Percentiles rank a stretch among this genome's conserved stretches.
These are phyloP conservation scores for Numenius arquata DNA, from an alignment of 2,113 vertebrate species.

Conservation along the genomic window DNA sequence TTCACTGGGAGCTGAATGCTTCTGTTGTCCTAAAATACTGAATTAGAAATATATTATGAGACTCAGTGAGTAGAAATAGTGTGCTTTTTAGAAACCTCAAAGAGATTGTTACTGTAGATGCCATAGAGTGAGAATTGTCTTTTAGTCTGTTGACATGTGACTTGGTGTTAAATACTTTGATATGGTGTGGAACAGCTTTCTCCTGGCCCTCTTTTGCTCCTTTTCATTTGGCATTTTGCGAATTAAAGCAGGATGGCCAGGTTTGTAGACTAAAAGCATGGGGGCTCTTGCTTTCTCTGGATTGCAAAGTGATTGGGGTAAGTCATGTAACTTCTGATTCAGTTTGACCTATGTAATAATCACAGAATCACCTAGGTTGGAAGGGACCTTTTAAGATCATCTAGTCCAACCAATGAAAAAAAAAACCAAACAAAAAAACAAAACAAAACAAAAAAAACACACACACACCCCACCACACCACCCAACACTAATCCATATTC, in stretches of 20 bases:
- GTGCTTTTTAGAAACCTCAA: not conserved
- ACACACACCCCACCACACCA: too few species aligned
- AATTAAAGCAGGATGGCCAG: not conserved
- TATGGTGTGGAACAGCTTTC: not conserved
- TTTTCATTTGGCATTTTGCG: not conserved
- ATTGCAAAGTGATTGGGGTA: not conserved
- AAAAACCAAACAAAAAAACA: too few species aligned
- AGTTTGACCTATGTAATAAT: not conserved
- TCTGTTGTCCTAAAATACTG: not conserved
- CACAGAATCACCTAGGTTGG: too few species aligned
- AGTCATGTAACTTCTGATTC: not conserved
- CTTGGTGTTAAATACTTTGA: not conserved
- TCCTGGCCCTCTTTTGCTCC: not conserved
- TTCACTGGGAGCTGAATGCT: not conserved
- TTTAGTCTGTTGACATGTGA: not conserved
- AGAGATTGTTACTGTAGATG: not conserved
- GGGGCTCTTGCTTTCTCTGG: not conserved
- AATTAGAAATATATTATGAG: not conserved
- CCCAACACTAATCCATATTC: too few species aligned
- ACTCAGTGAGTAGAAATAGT: not conserved
- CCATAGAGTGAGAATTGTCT: not conserved
- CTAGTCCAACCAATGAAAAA: too few species aligned
- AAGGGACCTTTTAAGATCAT: too few species aligned
- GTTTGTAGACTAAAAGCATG: not conserved
- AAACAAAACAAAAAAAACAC: too few species aligned